Evolutionary conservation across 2,797 vertebrate species (phyloP).

Genomic region (Denticeps clupeoides): DNA sequence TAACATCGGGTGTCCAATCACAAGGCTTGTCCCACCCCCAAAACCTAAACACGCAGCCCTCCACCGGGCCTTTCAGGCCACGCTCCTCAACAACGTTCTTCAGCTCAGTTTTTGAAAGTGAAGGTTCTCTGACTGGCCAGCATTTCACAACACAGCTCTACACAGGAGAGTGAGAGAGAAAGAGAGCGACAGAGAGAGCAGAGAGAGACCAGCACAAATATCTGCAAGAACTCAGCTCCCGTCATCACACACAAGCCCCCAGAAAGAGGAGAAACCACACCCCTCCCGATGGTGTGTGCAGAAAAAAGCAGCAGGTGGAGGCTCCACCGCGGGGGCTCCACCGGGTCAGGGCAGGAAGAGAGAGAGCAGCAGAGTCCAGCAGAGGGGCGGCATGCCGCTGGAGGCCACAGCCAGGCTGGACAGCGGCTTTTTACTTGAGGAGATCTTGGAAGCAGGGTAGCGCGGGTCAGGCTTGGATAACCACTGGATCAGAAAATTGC

Average conservation of each 20-base stretch:
- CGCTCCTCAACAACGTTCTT: slow-evolving; percentile 46
- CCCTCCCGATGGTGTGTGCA: slow-evolving; percentile 43
- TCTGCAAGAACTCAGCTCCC: slow-evolving; percentile 35
- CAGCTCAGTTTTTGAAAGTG: slow-evolving; percentile 42
- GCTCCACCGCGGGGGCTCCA: slow-evolving; percentile 57
- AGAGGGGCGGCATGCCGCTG: slow-evolving; percentile 80
- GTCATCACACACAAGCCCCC: slow-evolving; percentile 50
- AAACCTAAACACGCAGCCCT: slow-evolving; percentile 44
- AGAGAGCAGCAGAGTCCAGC: slow-evolving; percentile 87
- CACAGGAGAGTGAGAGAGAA: slow-evolving; percentile 50
- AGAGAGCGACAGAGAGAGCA: slow-evolving; percentile 60
- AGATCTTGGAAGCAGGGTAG: slow-evolving; percentile 76
- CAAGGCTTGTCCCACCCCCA: slow-evolving; percentile 44
- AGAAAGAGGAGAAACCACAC: slow-evolving; percentile 43
- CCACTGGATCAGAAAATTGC: slow-evolving; percentile 93
- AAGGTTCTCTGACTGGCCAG: slow-evolving; percentile 65
- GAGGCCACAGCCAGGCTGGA: slow-evolving; percentile 75
- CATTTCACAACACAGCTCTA: slow-evolving; percentile 73
- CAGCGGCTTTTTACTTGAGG: slow-evolving; percentile 97
- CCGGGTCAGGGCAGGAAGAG: slow-evolving; percentile 75
- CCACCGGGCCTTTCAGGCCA: slow-evolving; percentile 44
- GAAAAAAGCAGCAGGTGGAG: slow-evolving; percentile 36
- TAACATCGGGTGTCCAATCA: slow-evolving; percentile 47
- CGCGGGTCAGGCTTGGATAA: slow-evolving; percentile 77
- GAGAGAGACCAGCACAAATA: slow-evolving; percentile 26